Conservation (phyloP, 2,797 vertebrate species). For the Argyrosomus regius region DNA sequence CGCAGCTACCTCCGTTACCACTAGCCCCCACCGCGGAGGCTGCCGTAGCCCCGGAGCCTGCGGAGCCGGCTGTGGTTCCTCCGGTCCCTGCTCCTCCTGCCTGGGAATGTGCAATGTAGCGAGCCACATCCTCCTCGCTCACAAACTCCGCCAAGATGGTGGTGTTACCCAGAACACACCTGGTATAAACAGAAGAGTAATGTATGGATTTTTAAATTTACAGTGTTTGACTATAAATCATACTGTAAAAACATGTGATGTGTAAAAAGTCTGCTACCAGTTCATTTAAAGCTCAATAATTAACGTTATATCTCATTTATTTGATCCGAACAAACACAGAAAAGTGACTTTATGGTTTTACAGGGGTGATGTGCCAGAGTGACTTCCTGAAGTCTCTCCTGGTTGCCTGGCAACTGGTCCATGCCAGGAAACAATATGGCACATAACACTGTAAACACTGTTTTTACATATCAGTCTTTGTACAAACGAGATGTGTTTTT, state of each 20-base stretch:
- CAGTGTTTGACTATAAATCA: background rate
- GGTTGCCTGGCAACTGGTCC: background rate
- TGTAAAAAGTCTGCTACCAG: background rate
- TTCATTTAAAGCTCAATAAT: conserved; percentile 4
- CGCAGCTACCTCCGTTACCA: conserved; percentile 71
- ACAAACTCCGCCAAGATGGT: conserved; percentile 99
- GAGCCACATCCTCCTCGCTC: conserved; percentile 97
- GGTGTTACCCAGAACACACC: conserved; percentile 99
- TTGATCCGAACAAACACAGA: background rate
- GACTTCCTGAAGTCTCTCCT: background rate
- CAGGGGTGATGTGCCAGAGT: background rate
- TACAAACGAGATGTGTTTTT: background rate
- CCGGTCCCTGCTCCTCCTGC: conserved; percentile 79
- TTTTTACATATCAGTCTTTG: background rate
- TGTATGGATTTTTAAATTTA: background rate
- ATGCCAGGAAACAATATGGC: background rate
- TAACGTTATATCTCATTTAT: background rate
- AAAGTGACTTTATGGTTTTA: conserved; percentile 7
- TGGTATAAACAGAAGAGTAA: conserved; percentile 60
- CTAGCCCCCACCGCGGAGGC: conserved; percentile 63
- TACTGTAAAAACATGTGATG: background rate
- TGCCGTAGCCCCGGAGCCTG: conserved; percentile 58
- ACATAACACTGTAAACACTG: background rate
- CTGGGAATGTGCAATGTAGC: conserved; percentile 98
- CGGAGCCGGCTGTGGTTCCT: conserved; percentile 63